These are phyloP conservation scores for Eulemur rubriventer DNA, from an alignment of 2,797 vertebrate species.

Conservation along the genomic window DNA sequence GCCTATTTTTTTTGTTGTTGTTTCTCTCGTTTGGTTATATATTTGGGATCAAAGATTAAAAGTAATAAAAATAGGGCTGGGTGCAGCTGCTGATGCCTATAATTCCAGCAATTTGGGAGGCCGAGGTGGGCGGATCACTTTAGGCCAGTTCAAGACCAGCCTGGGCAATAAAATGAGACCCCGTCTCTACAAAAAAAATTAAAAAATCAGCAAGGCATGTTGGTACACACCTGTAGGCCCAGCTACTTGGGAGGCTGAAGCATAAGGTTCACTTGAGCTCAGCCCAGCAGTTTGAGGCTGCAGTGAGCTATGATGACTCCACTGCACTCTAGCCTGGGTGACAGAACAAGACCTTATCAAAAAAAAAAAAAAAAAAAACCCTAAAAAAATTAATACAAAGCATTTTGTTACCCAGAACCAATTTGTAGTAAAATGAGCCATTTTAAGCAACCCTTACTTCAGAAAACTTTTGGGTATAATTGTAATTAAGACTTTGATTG, in stretches of 20 bases:
- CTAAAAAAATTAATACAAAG: neutral
- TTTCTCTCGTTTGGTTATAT: neutral
- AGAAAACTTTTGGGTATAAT: neutral
- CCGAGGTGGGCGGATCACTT: neutral
- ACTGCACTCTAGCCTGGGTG: neutral
- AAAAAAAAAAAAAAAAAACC: too few relatives aligned
- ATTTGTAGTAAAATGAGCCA: neutral
- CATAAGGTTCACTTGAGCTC: neutral
- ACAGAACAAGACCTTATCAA: neutral
- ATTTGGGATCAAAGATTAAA: neutral
- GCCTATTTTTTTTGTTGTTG: neutral
- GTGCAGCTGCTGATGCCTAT: neutral
- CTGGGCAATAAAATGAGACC: neutral
- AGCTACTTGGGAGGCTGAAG: neutral
- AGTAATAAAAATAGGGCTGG: neutral
- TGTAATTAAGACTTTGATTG: neutral
- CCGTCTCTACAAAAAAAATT: neutral
- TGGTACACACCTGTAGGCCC: neutral
- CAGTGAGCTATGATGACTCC: neutral
- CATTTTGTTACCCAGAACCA: neutral
- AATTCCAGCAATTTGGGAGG: neutral
- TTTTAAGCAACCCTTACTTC: neutral
- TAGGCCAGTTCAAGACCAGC: neutral
- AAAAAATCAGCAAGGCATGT: neutral
- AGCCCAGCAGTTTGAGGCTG: neutral